Conservation (phyloP, 2,888 invertebrate species). For the Drosophila stalkeri region DNA sequence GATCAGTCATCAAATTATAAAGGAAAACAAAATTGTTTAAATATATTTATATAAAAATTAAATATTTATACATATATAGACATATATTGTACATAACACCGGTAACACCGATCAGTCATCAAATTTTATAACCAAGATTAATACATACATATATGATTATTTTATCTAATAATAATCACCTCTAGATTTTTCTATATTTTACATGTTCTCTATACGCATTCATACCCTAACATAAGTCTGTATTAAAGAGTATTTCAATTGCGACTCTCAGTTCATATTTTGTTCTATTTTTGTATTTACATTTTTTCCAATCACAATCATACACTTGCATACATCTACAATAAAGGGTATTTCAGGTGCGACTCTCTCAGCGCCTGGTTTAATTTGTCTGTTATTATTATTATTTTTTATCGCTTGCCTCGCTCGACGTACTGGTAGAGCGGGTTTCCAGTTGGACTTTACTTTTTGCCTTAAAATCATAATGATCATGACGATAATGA, state of each 20-base stretch:
- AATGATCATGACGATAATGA: constrained; percentile 14
- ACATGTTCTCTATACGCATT: too few species aligned
- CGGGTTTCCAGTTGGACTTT: constrained; percentile 36
- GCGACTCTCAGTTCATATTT: not conserved
- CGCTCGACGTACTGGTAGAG: constrained; percentile 20
- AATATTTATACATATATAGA: too few species aligned
- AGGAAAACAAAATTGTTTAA: not conserved
- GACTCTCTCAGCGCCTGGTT: not conserved
- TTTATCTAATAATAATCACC: too few species aligned
- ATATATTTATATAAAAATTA: too few species aligned
- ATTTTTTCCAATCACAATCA: not conserved
- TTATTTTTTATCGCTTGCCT: constrained; percentile 7
- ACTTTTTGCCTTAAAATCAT: constrained; percentile 7
- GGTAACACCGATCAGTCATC: not conserved
- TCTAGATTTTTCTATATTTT: not conserved
- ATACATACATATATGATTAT: not conserved
- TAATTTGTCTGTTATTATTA: constrained; percentile 3
- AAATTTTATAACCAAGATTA: not conserved
- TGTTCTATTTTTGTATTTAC: not conserved
- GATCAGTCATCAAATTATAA: not conserved
- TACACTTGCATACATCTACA: too few species aligned
- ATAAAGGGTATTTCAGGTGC: constrained; percentile 2
- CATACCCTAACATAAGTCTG: too few species aligned
- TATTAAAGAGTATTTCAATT: too few species aligned
- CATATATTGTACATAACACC: too few species aligned